A percentile compares a stretch with the other conserved stretches of the same genome.
phyloP scores from a whole-genome alignment of 2,113 vertebrate species.

The Junco hyemalis region DNA sequence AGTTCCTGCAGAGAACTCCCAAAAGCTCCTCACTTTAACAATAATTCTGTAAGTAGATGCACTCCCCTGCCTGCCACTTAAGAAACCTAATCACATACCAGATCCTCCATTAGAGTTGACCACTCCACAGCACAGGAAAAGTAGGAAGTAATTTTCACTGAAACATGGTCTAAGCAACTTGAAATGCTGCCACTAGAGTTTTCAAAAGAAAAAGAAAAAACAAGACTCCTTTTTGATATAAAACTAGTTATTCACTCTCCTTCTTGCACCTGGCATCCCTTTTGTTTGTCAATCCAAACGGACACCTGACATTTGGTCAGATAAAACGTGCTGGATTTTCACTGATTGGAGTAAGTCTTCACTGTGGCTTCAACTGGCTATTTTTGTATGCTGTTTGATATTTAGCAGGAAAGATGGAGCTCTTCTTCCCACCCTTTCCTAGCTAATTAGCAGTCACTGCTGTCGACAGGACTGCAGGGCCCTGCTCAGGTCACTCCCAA shows the following conservation, averaged over 20 bases:
- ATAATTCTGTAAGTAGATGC: not conserved
- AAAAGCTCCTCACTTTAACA: constrained; percentile 40
- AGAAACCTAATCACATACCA: constrained; percentile 44
- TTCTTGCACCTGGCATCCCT: constrained; percentile 11
- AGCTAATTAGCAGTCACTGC: not conserved
- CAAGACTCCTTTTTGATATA: not conserved
- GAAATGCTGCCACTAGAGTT: constrained; percentile 8
- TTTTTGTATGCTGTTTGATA: constrained; percentile 13
- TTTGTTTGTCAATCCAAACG: constrained; percentile 40
- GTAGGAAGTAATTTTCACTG: constrained; percentile 13
- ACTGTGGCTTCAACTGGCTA: not conserved
- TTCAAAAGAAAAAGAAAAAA: constrained; percentile 29
- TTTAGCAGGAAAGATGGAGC: not conserved
- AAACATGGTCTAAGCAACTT: constrained; percentile 23
- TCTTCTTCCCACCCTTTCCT: not conserved
- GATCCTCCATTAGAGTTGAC: not conserved
- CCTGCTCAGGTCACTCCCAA: not conserved
- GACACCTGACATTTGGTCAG: constrained; percentile 10
- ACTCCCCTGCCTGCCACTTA: constrained; percentile 1
- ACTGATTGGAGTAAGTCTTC: not conserved
- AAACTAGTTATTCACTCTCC: not conserved
- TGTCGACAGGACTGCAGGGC: not conserved
- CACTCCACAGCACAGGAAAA: constrained; percentile 24
- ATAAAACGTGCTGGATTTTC: constrained; percentile 4
- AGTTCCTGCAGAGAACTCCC: constrained; percentile 27